A percentile compares a stretch with the other conserved stretches of the same genome.
These are phyloP conservation scores for Oryzias melastigma DNA, from an alignment of 2,113 vertebrate genomes.

Conservation along the genomic window DNA sequence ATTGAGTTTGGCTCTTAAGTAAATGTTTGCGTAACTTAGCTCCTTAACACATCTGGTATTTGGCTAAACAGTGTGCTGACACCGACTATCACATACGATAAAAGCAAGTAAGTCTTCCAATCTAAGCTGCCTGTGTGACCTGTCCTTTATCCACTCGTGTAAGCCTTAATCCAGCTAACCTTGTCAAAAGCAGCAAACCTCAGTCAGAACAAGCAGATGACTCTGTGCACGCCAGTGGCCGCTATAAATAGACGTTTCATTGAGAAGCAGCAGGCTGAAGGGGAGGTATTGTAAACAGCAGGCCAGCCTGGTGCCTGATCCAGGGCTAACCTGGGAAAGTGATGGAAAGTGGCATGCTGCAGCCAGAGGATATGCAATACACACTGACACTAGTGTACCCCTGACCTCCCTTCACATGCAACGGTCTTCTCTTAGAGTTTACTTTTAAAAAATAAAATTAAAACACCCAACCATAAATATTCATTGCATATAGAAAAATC, in stretches of 20 bases:
- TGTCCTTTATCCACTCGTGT: slow-evolving; percentile 55
- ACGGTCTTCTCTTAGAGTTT: slow-evolving; percentile 19
- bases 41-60: slow-evolving; percentile 60
- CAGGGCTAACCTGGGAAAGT: slow-evolving; percentile 69
- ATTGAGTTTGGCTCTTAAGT: slow-evolving; percentile 54
- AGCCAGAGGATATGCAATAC: slow-evolving; percentile 48
- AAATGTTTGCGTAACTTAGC: slow-evolving; percentile 62
- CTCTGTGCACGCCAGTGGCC: slow-evolving; percentile 64
- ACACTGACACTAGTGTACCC: slow-evolving; percentile 42
- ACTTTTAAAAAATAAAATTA: not conserved
- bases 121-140: slow-evolving; percentile 58
- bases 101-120: slow-evolving; percentile 58
- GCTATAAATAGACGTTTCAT: slow-evolving; percentile 80
- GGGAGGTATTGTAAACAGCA: slow-evolving; percentile 74
- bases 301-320: slow-evolving; percentile 64
- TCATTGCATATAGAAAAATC: slow-evolving; percentile 6
- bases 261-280: slow-evolving; percentile 74
- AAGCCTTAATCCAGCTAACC: slow-evolving; percentile 72
- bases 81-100: slow-evolving; percentile 54
- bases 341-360: slow-evolving; percentile 70
- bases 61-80: slow-evolving; percentile 51
- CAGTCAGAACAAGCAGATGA: slow-evolving; percentile 79
- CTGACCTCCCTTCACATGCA: slow-evolving; percentile 35
- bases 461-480: slow-evolving; percentile 20
- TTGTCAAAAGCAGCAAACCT: slow-evolving; percentile 75